These are phyloP conservation scores for Zaprionus taronus DNA, from an alignment of 1,140 invertebrate genomes.

Conservation along the genomic window DNA sequence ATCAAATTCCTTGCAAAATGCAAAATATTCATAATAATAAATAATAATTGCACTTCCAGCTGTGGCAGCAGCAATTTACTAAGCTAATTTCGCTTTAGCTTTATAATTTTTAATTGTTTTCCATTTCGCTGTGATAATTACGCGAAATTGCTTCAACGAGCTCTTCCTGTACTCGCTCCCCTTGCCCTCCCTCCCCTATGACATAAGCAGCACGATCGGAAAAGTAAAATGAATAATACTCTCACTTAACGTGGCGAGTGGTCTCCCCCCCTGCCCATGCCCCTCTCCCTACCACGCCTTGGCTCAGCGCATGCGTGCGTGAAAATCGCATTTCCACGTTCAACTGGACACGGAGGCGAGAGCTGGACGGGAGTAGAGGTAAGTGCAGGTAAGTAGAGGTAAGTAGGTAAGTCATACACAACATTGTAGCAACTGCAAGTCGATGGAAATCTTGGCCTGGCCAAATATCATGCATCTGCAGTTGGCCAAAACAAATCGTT, in stretches of 20 bases:
- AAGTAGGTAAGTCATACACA: constrained; percentile 22
- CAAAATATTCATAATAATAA: constrained; percentile 25
- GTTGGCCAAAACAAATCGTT: constrained; percentile 55
- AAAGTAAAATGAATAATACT: constrained; percentile 73
- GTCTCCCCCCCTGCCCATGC: not conserved
- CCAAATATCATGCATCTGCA: constrained; percentile 32
- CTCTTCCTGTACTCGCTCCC: constrained; percentile 11
- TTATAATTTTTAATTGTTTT: constrained; percentile 58
- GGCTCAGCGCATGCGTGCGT: constrained; percentile 67
- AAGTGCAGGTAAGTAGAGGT: constrained; percentile 2
- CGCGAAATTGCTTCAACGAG: constrained; percentile 43
- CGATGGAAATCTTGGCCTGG: constrained; percentile 34
- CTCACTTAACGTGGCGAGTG: constrained; percentile 58
- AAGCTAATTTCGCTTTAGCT: constrained; percentile 48
- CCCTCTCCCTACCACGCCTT: not conserved
- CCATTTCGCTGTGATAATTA: constrained; percentile 41
- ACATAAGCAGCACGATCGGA: constrained; percentile 51
- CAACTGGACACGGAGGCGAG: not conserved
- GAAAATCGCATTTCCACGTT: constrained; percentile 71
- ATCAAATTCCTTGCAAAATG: constrained; percentile 45
- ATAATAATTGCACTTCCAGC: constrained; percentile 52
- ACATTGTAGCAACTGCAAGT: constrained; percentile 17
- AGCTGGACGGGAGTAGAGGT: not conserved
- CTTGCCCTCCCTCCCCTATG: constrained; percentile 27
- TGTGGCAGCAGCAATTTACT: constrained; percentile 27